These are phyloP conservation scores for Castor canadensis DNA, from an alignment of 2,113 vertebrate genomes.

Conservation along the genomic window DNA sequence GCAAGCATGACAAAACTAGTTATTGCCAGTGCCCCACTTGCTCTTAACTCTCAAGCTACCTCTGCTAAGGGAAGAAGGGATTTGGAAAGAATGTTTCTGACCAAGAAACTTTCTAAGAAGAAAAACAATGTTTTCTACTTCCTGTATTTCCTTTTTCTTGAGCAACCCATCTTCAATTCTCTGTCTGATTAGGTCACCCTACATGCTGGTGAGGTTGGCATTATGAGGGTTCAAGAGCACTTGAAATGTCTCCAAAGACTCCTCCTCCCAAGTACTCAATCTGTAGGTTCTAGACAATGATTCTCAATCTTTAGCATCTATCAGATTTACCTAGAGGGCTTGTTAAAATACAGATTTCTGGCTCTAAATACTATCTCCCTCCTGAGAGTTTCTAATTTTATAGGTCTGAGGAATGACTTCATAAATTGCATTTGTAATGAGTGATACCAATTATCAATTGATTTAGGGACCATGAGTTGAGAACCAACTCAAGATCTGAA, in stretches of 20 bases:
- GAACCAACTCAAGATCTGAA: slow-evolving; percentile 19
- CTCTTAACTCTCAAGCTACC: background rate
- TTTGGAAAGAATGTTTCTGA: slow-evolving; percentile 34
- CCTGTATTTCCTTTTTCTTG: background rate
- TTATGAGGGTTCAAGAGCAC: background rate
- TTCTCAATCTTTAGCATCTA: background rate
- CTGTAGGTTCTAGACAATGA: background rate
- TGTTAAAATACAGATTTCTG: background rate
- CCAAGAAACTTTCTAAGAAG: slow-evolving; percentile 5
- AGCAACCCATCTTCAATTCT: background rate
- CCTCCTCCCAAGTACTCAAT: background rate
- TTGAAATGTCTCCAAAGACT: background rate
- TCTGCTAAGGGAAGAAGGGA: background rate
- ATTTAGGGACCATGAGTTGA: background rate
- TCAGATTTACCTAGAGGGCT: background rate
- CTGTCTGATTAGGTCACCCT: background rate
- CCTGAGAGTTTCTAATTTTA: background rate
- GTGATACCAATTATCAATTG: background rate
- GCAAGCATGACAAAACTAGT: background rate
- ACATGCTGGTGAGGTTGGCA: background rate
- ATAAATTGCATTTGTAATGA: background rate
- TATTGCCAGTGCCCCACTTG: background rate
- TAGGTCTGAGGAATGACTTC: background rate
- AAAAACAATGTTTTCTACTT: background rate
- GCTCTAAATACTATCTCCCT: background rate